Conservation (phyloP, 2,797 vertebrate species). For the Brotula barbata region DNA sequence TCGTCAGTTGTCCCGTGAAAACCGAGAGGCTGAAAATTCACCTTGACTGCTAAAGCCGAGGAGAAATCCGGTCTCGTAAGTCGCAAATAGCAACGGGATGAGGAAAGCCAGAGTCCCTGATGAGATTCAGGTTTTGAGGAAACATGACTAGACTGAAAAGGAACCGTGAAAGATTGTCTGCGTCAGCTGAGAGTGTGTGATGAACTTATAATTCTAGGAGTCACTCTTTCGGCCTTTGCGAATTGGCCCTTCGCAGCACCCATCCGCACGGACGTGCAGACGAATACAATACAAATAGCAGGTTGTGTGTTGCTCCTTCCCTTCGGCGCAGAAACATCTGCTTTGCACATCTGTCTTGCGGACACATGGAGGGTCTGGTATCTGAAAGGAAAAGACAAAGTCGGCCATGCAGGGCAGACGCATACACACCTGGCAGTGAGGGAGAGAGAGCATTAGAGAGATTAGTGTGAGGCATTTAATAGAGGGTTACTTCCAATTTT, state of each 20-base stretch:
- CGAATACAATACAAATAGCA: constrained; percentile 21
- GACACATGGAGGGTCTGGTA: constrained; percentile 42
- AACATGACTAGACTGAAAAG: constrained; percentile 24
- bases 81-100: background rate
- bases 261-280: constrained; percentile 6
- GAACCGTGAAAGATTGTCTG: constrained; percentile 1
- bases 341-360: constrained; percentile 68
- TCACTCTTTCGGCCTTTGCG: too few species aligned
- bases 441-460: constrained; percentile 7
- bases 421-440: constrained; percentile 43
- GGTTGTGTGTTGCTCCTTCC: constrained; percentile 35
- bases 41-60: constrained; percentile 7
- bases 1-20: background rate
- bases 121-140: constrained; percentile 10
- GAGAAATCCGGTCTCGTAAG: constrained; percentile 12
- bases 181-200: background rate
- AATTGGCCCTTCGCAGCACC: too few species aligned
- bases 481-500: background rate
- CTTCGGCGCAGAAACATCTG: constrained; percentile 66
- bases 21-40: background rate
- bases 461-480: background rate
- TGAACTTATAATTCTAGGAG: background rate
- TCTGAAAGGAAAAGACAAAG: constrained; percentile 51
- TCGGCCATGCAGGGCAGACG: constrained; percentile 30
- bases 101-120: constrained; percentile 4